phyloP scores from a whole-genome alignment of 2,888 invertebrate species.

The Ophonus ardosiacus region DNA sequence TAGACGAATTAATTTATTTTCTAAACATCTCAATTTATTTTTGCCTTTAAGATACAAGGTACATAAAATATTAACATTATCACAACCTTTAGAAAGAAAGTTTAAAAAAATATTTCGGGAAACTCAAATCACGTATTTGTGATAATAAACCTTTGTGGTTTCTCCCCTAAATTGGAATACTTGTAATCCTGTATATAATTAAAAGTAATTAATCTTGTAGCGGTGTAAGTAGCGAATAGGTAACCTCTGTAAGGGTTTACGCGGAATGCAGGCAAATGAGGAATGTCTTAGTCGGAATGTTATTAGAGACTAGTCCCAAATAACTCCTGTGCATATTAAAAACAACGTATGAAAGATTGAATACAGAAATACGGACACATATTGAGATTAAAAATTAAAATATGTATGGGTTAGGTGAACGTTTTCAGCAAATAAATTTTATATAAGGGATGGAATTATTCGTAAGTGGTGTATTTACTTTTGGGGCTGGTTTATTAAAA shows the following conservation, averaged over 20 bases:
- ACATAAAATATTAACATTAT: no score
- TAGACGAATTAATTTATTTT: no score
- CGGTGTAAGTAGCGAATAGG: slow-evolving; percentile 21
- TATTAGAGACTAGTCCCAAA: not conserved
- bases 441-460: no score
- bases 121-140: not conserved
- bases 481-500: no score
- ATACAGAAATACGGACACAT: not conserved
- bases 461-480: no score
- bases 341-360: not conserved
- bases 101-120: no score
- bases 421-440: not conserved
- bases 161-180: slow-evolving; percentile 25
- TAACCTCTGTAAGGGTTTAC: slow-evolving; percentile 23
- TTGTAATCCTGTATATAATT: slow-evolving; percentile 30
- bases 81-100: no score
- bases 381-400: not conserved
- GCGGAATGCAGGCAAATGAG: slow-evolving; percentile 25
- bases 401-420: not conserved
- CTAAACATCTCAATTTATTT: no score
- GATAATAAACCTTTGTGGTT: not conserved
- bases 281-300: slow-evolving; percentile 26
- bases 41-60: no score
- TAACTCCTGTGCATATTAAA: slow-evolving; percentile 6
- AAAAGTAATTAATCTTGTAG: slow-evolving; percentile 43